These are phyloP conservation scores for Temnothorax rugatulus DNA, from an alignment of 2,888 invertebrate genomes.

Conservation along the genomic window DNA sequence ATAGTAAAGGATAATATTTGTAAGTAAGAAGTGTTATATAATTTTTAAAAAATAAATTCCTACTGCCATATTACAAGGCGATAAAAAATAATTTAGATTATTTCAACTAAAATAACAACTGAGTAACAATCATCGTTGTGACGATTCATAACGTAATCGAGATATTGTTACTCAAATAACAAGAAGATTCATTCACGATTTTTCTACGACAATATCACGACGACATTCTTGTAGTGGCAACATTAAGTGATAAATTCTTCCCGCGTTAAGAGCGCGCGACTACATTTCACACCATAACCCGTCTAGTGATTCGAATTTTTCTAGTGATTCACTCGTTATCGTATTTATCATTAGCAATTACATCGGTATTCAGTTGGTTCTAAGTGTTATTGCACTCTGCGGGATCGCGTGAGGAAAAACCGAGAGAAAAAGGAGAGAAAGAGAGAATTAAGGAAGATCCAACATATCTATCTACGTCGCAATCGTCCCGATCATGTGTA, in stretches of 20 bases:
- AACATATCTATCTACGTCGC: too few relatives aligned
- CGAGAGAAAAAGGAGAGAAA: not conserved
- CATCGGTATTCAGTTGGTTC: not conserved
- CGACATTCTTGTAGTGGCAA: not conserved
- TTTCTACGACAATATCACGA: not conserved
- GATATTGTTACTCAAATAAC: not conserved
- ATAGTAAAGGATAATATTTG: not conserved
- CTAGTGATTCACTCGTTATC: not conserved
- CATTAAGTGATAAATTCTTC: not conserved
- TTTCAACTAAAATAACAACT: not conserved
- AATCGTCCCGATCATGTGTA: not conserved
- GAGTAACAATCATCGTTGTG: not conserved
- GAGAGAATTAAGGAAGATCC: not conserved
- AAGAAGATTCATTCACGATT: not conserved
- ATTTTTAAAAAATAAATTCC: not conserved
- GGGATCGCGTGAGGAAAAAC: not conserved
- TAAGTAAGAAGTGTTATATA: not conserved
- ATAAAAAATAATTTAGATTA: conserved; percentile 11
- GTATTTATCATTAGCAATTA: not conserved
- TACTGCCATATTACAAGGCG: not conserved
- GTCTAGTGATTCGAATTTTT: not conserved
- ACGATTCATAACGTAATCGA: not conserved
- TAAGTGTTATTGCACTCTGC: not conserved
- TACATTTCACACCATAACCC: not conserved
- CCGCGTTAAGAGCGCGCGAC: not conserved